These are phyloP conservation scores for Lamellibrachia luymesi DNA, from an alignment of 1,140 invertebrate species.

Conservation along the genomic window DNA sequence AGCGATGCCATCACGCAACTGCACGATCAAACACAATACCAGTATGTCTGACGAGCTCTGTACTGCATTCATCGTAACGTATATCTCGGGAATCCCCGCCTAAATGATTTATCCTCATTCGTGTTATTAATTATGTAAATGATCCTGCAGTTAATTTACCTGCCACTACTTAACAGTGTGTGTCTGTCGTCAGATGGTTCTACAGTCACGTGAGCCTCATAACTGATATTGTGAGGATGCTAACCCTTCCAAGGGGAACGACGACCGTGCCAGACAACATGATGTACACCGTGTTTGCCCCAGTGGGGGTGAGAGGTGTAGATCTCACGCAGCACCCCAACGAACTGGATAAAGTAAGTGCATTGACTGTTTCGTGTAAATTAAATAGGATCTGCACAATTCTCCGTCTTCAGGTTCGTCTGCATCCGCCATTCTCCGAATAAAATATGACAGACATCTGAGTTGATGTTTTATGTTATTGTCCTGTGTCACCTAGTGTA, in stretches of 20 bases:
- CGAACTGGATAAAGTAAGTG: neutral
- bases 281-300: neutral
- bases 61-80: neutral
- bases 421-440: neutral
- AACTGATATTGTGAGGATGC: neutral
- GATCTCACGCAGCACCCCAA: neutral
- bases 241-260: neutral
- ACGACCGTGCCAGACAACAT: too few species aligned
- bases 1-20: constrained; percentile 30
- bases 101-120: neutral
- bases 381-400: neutral
- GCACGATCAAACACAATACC: neutral
- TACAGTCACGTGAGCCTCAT: neutral
- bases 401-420: neutral
- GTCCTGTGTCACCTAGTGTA: too few species aligned
- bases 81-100: neutral
- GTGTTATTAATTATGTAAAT: neutral
- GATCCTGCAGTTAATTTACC: neutral
- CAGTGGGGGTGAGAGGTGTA: neutral
- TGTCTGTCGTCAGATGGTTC: neutral
- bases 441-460: neutral
- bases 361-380: neutral
- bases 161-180: neutral
- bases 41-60: neutral
- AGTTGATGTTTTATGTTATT: too few species aligned